Evolutionary conservation across 2,797 vertebrate species (phyloP).

Genomic region (Gymnocypris eckloni): DNA sequence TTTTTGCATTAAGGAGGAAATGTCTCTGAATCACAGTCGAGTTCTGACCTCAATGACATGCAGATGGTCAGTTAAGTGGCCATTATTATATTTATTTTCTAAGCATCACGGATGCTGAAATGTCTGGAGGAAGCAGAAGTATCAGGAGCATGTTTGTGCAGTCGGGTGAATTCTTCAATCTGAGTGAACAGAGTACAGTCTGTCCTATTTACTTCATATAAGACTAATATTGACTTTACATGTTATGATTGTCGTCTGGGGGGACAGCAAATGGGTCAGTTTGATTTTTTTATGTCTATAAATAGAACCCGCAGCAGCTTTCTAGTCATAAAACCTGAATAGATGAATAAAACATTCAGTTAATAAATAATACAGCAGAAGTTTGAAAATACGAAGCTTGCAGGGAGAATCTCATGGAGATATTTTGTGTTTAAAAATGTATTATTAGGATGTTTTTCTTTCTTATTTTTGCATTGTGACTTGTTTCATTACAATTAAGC

Average conservation of each 20-base stretch:
- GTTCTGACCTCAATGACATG: constrained; percentile 16
- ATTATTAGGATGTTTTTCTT: not conserved
- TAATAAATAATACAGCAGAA: constrained; percentile 18
- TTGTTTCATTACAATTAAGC: not conserved
- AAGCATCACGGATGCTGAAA: not conserved
- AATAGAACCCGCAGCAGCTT: constrained; percentile 20
- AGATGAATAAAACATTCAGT: constrained; percentile 25
- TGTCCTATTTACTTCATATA: constrained; percentile 50
- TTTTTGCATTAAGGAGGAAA: not conserved
- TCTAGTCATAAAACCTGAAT: not conserved
- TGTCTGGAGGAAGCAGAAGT: not conserved
- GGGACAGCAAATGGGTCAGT: constrained; percentile 46
- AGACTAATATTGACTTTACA: constrained; percentile 38
- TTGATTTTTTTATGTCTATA: constrained; percentile 9
- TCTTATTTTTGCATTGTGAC: not conserved
- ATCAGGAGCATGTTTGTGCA: constrained; percentile 51
- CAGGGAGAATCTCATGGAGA: not conserved
- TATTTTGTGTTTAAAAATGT: not conserved
- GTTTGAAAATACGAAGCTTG: constrained; percentile 4
- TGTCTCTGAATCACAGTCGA: not conserved
- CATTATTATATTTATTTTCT: constrained; percentile 47
- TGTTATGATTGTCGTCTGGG: constrained; percentile 26
- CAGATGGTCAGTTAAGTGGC: constrained; percentile 50
- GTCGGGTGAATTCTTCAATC: constrained; percentile 16
- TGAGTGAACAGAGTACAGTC: constrained; percentile 22